phyloP scores from a whole-genome alignment of 2,797 vertebrate species.

The Basileuterus tristriatus region DNA sequence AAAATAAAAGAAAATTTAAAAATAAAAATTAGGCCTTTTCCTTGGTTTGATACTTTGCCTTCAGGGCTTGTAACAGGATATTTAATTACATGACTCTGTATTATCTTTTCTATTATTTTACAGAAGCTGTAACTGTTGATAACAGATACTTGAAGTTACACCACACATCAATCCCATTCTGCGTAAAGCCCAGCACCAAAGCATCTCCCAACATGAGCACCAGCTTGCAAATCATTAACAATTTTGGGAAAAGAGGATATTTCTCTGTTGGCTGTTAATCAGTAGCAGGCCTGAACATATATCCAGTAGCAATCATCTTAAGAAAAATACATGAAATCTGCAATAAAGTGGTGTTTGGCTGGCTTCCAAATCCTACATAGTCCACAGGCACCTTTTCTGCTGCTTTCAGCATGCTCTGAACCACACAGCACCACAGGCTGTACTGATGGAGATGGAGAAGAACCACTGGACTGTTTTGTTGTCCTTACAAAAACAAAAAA shows the following conservation, averaged over 20 bases:
- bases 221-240: neutral
- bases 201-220: neutral
- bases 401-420: neutral
- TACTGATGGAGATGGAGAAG: neutral
- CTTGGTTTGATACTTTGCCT: neutral
- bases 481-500: neutral
- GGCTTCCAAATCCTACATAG: neutral
- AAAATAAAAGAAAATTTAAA: neutral
- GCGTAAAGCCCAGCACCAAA: neutral
- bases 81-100: neutral
- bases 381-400: neutral
- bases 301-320: neutral
- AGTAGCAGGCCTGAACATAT: neutral
- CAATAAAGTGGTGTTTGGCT: neutral
- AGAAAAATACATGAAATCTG: neutral
- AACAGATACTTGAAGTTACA: neutral
- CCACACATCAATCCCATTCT: neutral
- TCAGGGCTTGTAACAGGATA: neutral
- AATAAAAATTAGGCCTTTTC: neutral
- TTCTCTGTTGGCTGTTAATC: neutral
- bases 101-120: neutral
- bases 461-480: neutral
- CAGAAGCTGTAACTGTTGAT: neutral
- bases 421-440: fast-evolving
- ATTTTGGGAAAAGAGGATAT: neutral